These are phyloP conservation scores for Onychostruthus taczanowskii DNA, from an alignment of 2,113 vertebrate species.

Conservation along the genomic window DNA sequence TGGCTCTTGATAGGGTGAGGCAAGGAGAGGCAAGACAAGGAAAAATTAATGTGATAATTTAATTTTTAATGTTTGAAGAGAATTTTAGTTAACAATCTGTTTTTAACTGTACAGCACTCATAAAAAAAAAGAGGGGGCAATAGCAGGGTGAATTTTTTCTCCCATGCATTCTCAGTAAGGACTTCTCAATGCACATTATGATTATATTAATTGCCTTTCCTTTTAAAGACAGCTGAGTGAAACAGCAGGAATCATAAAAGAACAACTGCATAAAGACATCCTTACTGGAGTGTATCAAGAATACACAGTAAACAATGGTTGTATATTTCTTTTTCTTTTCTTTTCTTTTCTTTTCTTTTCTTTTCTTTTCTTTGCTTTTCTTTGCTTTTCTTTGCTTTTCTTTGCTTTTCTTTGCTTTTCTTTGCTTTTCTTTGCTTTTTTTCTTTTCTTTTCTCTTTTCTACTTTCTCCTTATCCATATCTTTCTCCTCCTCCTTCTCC, in stretches of 20 bases:
- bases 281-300: neutral
- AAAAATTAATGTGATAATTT: neutral
- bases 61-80: neutral
- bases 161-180: neutral
- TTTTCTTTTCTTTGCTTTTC: no score
- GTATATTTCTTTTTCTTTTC: neutral
- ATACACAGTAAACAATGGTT: neutral
- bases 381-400: no score
- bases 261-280: neutral
- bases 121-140: neutral
- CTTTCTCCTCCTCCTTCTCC: no score
- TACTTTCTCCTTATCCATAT: no score
- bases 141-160: neutral
- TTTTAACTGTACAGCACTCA: neutral
- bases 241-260: neutral
- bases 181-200: neutral
- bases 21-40: no score
- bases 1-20: neutral
- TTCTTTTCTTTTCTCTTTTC: no score
- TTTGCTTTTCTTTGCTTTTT: no score
- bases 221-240: neutral
- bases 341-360: neutral
- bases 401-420: neutral
- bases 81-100: neutral
- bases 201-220: neutral